A percentile compares a stretch with the other conserved stretches of the same genome.
phyloP scores from a whole-genome alignment of 2,888 invertebrate species.

The Hyles lineata region DNA sequence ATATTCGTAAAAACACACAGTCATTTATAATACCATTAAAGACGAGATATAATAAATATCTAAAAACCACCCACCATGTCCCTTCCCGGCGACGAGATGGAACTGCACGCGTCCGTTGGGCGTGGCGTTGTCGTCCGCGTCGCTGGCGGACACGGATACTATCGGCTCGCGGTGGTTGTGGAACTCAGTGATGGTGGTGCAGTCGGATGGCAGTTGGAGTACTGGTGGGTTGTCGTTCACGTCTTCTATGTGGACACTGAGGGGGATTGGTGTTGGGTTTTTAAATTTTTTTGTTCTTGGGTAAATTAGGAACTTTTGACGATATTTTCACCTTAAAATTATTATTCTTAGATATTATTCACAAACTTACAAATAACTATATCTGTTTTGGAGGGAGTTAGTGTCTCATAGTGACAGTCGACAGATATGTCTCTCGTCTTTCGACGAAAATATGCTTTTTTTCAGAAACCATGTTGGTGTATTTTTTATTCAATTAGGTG shows the following conservation, averaged over 20 bases:
- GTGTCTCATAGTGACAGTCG: too few species aligned
- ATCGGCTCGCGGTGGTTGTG: conserved; percentile 92
- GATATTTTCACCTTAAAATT: too few species aligned
- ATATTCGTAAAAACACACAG: too few species aligned
- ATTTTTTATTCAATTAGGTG: too few species aligned
- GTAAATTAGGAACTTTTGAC: too few species aligned
- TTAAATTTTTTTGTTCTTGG: neutral
- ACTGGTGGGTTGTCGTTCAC: conserved; percentile 94
- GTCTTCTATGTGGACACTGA: conserved; percentile 90
- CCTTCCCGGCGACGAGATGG: conserved; percentile 89
- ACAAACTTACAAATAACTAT: too few species aligned
- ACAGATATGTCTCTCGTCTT: too few species aligned
- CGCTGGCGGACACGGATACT: conserved; percentile 90
- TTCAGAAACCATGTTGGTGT: too few species aligned
- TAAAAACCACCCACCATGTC: conserved; percentile 81
- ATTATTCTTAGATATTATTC: too few species aligned
- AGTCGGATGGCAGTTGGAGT: conserved; percentile 88
- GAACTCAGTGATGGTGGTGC: conserved; percentile 94
- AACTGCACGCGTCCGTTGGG: conserved; percentile 92
- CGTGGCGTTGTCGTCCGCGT: conserved; percentile 91
- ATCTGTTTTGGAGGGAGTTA: too few species aligned
- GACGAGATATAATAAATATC: neutral
- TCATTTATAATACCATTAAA: too few species aligned
- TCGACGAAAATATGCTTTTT: too few species aligned
- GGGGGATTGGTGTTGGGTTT: neutral